These are phyloP conservation scores for Luperina testacea DNA, from an alignment of 2,888 invertebrate genomes.

Conservation along the genomic window DNA sequence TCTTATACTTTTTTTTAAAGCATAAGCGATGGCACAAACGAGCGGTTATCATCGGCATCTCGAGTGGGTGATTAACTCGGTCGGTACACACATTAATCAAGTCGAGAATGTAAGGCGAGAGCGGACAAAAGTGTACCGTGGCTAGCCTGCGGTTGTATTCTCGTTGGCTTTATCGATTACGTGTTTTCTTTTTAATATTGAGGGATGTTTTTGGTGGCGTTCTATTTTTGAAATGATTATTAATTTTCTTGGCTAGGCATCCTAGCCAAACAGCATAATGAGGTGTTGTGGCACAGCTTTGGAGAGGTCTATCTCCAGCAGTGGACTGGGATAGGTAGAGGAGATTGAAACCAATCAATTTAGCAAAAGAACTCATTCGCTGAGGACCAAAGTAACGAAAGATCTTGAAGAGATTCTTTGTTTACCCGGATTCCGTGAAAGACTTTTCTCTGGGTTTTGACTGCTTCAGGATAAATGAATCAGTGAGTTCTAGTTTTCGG, in stretches of 20 bases:
- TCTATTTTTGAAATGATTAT: constrained; percentile 23
- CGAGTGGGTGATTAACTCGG: constrained; percentile 86
- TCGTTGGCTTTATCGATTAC: constrained; percentile 51
- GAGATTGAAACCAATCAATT: neutral
- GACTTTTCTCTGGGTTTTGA: neutral
- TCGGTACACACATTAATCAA: constrained; percentile 87
- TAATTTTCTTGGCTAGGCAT: neutral
- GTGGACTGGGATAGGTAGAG: neutral
- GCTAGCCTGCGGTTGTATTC: constrained; percentile 70
- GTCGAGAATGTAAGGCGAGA: constrained; percentile 87
- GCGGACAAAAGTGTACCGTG: constrained; percentile 81
- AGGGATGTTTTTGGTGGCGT: neutral
- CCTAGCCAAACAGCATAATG: neutral
- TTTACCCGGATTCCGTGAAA: neutral
- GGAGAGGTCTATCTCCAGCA: neutral
- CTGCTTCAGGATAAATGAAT: neutral
- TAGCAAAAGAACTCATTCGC: neutral
- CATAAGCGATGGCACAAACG: constrained; percentile 66
- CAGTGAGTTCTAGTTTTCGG: neutral
- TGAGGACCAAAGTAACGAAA: neutral
- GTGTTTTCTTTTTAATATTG: constrained; percentile 39
- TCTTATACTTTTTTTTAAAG: constrained; percentile 61
- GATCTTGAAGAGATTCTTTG: neutral
- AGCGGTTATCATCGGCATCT: constrained; percentile 76
- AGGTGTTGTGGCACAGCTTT: neutral